Evolutionary conservation across 2,888 invertebrate species (phyloP), one percentile per base, ranked within the genome.

Genomic region (Chloroclysta siterata): DNA sequence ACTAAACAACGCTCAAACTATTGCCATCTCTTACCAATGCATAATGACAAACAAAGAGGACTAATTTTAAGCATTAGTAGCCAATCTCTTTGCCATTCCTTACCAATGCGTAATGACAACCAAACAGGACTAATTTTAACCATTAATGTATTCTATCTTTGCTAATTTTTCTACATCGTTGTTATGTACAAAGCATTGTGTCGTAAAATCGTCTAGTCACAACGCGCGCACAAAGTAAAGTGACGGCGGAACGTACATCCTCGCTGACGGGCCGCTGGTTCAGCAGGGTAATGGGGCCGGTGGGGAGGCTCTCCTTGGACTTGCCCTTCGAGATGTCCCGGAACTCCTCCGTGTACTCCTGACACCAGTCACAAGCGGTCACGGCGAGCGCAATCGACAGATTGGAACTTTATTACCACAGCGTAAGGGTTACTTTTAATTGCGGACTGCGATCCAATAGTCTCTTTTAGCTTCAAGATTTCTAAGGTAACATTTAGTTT

Each of bases 271-370:
- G 97, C 80, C 98, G 96, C 92, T 98, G 98, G 94, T 98, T 98
- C 94, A 98, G 97, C 87, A 98, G 95, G 79, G 97, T 98, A 93
- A 98, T 98, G 90, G 96, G 96, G 77, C 98, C 98, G 81, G 97
- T 97, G 78, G 98, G 97, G 77, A 97, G 95, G 80, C 97, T 96
- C 93, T 97, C 98, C 95, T 97, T 98, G 79, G 97, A 97, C 94
- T 97, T 98, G 86, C 97, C 97, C 94, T 98, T 98, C 88, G 97
- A 97, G 94, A 98, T 98, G 94, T 98, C 98, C 85, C 98, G 96
- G 94, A 98, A 98, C 94, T 98, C 98, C 94, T 98, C 98, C 78
- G 97, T 97, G 94, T 98, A 98, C 94, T 98, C 98, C 98, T 98
- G 95, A 93, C 83, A 84, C 80, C 80, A 80, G 85, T 85, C 84